Conservation (phyloP, 2,888 invertebrate genomes). For the Dilophus febrilis region DNA sequence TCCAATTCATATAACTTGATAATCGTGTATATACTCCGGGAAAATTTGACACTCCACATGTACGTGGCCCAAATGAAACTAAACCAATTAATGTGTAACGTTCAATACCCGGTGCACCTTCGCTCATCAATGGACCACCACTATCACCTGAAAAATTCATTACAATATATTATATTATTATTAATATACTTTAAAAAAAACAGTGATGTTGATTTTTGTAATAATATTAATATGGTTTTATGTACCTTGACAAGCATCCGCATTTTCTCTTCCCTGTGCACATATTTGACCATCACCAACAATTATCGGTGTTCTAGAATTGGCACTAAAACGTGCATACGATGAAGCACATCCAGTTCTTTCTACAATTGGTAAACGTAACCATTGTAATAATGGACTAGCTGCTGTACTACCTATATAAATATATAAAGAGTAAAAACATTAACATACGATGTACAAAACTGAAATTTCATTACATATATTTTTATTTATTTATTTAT, state of each 20-base stretch:
- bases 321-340: conserved; percentile 27
- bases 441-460: too few relatives aligned
- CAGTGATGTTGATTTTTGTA: not conserved
- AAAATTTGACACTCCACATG: conserved; percentile 24
- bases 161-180: not conserved
- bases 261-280: conserved; percentile 26
- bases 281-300: conserved; percentile 27
- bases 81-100: conserved; percentile 20
- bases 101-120: conserved; percentile 11
- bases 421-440: too few relatives aligned
- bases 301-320: conserved; percentile 27
- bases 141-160: conserved; percentile 21
- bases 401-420: conserved; percentile 9
- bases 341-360: conserved; percentile 25
- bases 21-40: conserved; percentile 31
- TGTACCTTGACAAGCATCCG: conserved; percentile 27
- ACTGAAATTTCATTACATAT: too few relatives aligned
- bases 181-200: not conserved
- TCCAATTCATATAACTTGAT: conserved; percentile 28
- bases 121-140: conserved; percentile 28
- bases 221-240: too few relatives aligned
- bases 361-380: conserved; percentile 30
- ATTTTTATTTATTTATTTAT: too few relatives aligned
- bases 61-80: conserved; percentile 26
- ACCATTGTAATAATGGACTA: conserved; percentile 26